Evolutionary conservation across 92 coral and sea anemone species (phyloP).

Genomic region (Isaurus tuberculatus): DNA sequence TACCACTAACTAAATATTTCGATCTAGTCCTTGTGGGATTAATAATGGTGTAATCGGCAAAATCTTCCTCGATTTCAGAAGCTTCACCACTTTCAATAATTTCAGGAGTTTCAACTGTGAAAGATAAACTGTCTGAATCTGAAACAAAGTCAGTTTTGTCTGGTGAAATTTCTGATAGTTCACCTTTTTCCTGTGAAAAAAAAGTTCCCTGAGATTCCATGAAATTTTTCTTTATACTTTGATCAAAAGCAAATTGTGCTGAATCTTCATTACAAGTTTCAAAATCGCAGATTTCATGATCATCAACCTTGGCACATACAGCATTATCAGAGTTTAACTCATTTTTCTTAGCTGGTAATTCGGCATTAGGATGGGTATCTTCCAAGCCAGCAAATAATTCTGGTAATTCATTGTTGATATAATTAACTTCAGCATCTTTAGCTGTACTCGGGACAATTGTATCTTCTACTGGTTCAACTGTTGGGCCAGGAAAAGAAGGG

Average conservation of each 20-base stretch:
- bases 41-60: conserved; percentile 33
- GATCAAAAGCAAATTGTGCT: conserved; percentile 18
- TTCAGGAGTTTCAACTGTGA: conserved; percentile 46
- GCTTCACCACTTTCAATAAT: conserved; percentile 36
- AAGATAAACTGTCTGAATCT: conserved; percentile 33
- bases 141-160: conserved; percentile 33
- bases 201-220: conserved; percentile 32
- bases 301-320: conserved; percentile 9
- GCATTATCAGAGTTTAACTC: conserved; percentile 22
- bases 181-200: conserved; percentile 19
- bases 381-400: conserved; percentile 13
- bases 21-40: conserved; percentile 42
- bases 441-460: not conserved
- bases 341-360: conserved; percentile 5
- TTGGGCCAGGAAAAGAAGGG: not conserved
- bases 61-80: conserved; percentile 31
- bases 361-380: conserved; percentile 5
- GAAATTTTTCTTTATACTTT: conserved; percentile 16
- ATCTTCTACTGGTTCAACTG: not conserved
- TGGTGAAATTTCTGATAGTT: conserved; percentile 20
- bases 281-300: not conserved
- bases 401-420: not conserved
- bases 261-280: conserved; percentile 3
- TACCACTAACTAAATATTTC: conserved; percentile 33
- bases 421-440: not conserved